A percentile compares a stretch with the other conserved stretches of the same genome.
phyloP scores from a whole-genome alignment of 2,797 vertebrate species.

The Sebastes dallii region DNA sequence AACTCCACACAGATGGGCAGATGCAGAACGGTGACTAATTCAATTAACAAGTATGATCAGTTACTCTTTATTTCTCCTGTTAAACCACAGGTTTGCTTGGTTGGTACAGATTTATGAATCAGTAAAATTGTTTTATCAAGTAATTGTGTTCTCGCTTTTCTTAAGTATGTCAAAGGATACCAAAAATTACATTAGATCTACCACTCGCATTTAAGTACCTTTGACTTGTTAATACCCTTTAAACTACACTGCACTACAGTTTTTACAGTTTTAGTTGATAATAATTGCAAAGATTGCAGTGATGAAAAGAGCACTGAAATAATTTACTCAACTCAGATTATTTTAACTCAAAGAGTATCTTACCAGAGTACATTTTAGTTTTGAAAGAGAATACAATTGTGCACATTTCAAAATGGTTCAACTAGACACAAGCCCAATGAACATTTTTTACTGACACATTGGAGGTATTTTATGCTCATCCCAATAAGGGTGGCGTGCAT shows the following conservation, averaged over 20 bases:
- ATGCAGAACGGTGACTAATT: no score
- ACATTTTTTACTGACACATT: neutral
- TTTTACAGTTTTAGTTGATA: neutral
- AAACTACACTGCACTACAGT: neutral
- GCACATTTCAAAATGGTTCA: neutral
- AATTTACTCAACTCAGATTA: neutral
- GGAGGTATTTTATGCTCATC: neutral
- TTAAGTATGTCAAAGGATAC: neutral
- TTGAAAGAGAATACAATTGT: neutral
- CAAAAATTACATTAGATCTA: neutral
- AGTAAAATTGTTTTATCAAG: neutral
- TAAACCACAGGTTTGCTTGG: no score
- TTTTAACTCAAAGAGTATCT: neutral
- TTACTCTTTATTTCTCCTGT: no score
- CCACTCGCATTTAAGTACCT: neutral
- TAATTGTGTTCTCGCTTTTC: neutral
- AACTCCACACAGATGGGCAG: no score
- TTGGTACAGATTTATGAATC: no score
- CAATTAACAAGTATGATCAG: no score
- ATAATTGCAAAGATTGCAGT: neutral
- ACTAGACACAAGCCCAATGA: neutral
- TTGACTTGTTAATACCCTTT: neutral
- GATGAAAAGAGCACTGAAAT: neutral
- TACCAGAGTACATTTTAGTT: neutral
- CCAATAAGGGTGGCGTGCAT: neutral